Evolutionary conservation across 2,113 vertebrate genomes (phyloP), one percentile per base, ranked within the genome.

Genomic region (Cololabis saira): DNA sequence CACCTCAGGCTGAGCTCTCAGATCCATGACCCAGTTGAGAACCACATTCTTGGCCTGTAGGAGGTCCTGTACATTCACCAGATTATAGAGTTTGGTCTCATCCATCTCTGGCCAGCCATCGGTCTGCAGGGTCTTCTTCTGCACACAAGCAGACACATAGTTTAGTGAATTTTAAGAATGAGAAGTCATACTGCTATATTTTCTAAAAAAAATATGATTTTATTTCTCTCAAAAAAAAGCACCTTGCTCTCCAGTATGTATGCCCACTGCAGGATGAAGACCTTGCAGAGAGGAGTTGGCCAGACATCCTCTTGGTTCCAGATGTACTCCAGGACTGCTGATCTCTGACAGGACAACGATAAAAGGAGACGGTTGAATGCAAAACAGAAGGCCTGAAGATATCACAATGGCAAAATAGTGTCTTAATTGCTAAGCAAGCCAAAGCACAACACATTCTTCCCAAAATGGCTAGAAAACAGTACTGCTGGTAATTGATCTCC

Each of bases 221-320:
- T n/a, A n/a, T n/a, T n/a, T n/a, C n/a, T 40, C 47, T 24, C 17
- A 19, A 13, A 51, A 24, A 44, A 47, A 44, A 47, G 54, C 71
- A 93, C 93, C 92, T 93, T 93, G 85, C 77, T 91, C 71, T 93
- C 92, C 58, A 94, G 66, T 81, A 93, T 74, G 3, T 81, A 85
- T 13, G 91, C 92, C 91, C 92, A 93, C 60, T 93, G 90, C 15
- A 90, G 58, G 67, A 92, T 84, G 60, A 92, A 91, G 50, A 67
- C 56, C 81, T 65, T 85, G 87, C 93, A 94, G 56, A 87, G 74
- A 18, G 83, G 30, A 15, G 86, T 72, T 1, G 91, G 84, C 93
- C 93, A 94, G 67, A 67, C 82, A 44, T 94, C 93, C 18, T 91
- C 90, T 54, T 74, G 74, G 45, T 75, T 89, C 78, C 88, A 92